Evolutionary conservation across 64 coral and sea anemone species (phyloP), one percentile per base, ranked within the genome.

Genomic region (Montipora cactus): DNA sequence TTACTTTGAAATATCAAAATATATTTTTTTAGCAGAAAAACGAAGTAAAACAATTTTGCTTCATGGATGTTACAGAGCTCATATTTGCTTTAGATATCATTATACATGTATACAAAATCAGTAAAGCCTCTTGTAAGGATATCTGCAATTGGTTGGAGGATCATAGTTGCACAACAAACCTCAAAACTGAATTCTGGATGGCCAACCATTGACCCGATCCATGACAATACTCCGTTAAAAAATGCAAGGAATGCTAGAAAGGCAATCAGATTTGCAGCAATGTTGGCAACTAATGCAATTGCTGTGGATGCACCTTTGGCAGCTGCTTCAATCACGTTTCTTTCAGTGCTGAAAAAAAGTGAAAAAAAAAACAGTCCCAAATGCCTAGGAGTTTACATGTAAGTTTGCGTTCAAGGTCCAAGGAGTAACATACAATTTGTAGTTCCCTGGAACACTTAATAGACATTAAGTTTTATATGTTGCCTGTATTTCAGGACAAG

Each of bases 241-340:
- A 96, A 99, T 21, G 89, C 89, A 81, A 99, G 78, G 66, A 99
- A 99, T 15, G 97, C 97, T 89, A 96, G 87, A 75, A 99, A 99
- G 62, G 97, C 97, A 86, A 99, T 99, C 66, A 99, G 77, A 80
- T 99, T 99, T 18, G 95, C 97, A 79, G 97, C 97, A 87, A 99
- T 94, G 87, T 99, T 99, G 44, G 97, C 97, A 89, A 99, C 97
- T n/a, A 99, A 80, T n/a, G 97, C 49, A 78, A 99, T 96, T 6
- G 97, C 94, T 7, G 95, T 94, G 19, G 91, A 94, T 21, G 97
- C 97, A 44, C 97, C 97, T 47, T 82, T 88, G 3, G 97, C 97
- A 68, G 97, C 97, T 14, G 97, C 97, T 70, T 99, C 97, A 75
- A 99, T 99, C 6, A 99, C 20, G 76, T 99, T 99, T 21, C 92